phyloP scores from a whole-genome alignment of 2,888 invertebrate genomes.

The Carcina quercana region DNA sequence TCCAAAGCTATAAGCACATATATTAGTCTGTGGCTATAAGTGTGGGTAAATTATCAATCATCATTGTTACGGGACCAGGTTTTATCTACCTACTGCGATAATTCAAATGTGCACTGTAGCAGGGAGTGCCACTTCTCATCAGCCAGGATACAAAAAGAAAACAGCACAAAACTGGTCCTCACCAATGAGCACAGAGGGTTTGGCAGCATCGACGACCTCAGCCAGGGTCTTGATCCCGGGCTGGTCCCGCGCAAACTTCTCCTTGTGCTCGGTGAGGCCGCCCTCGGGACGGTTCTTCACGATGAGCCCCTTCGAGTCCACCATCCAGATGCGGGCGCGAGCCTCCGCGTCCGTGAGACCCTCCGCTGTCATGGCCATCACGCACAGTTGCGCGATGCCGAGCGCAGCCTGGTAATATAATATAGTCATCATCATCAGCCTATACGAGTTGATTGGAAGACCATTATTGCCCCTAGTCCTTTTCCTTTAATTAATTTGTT shows the following conservation, averaged over 20 bases:
- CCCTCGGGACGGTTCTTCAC: conserved; percentile 90
- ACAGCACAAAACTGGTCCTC: conserved; percentile 9
- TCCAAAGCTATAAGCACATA: no score
- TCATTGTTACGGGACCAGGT: no score
- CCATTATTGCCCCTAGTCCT: no score
- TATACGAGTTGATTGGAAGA: no score
- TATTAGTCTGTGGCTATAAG: no score
- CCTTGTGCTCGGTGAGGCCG: conserved; percentile 86
- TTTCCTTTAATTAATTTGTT: no score
- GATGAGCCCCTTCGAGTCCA: conserved; percentile 96
- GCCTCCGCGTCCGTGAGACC: conserved; percentile 86
- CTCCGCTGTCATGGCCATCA: conserved; percentile 94
- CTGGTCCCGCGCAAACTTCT: conserved; percentile 85
- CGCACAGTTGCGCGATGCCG: conserved; percentile 94
- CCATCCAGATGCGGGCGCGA: conserved; percentile 90
- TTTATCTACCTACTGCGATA: no score
- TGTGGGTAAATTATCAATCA: no score
- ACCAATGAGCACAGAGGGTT: conserved; percentile 95
- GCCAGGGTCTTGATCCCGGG: conserved; percentile 83
- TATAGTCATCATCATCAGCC: not conserved
- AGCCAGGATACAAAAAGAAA: not conserved
- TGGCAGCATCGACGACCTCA: conserved; percentile 86
- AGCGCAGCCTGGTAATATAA: conserved; percentile 81
- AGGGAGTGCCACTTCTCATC: not conserved
- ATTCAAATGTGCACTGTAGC: no score